Base-by-base conservation (phyloP, 2,888 invertebrate species). In the Caenorhabditis sp. region DNA sequence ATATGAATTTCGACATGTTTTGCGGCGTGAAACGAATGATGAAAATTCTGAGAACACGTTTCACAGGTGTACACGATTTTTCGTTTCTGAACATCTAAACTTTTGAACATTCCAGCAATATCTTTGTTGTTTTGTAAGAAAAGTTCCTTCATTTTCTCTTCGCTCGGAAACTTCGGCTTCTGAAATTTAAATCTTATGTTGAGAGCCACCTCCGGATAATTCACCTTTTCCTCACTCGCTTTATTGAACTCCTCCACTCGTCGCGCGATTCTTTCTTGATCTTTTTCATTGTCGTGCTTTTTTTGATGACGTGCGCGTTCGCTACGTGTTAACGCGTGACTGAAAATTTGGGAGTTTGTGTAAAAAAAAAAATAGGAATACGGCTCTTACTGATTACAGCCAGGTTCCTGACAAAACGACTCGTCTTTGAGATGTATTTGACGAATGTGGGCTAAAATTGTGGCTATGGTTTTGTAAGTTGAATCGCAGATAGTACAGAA, bases 381-480 rank as follows among this genome's bases (percentile, higher is more conserved):
- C 10, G 5, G 36, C 26, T 21, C 36, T 3, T 59, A 73, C 73
- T 63, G 38, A 63, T 68, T 54, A 50, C 73, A 73, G 49, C 52
- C 59, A 0, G 20, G 21, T 27, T 68, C 73, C 5, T 4, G 5
- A 60, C 73, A 73, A 4, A 17, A 50, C 31, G 56, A 59, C 52
- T 68, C 68, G 17, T 60, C 49, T n/a, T 59, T 53, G 23, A 68
- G 43, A 68, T 73, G 73, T 7, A 27, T 31, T 23, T 61, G 65
- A 62, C 73, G 62, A 49, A 73, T 23, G 50, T 73, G 73, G 25
- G 73, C 65, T 10, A 68, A 62, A 59, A 73, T 20, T 20, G 73
- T 73, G 56, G 64, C 58, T 17, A 65, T 62, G 10, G 64, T 73
- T 25, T 73, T 73, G 57, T 73, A 73, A 0, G 59, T 38, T 25